Base-by-base conservation (phyloP, 2,888 invertebrate genomes). In the Meteorus colon region DNA sequence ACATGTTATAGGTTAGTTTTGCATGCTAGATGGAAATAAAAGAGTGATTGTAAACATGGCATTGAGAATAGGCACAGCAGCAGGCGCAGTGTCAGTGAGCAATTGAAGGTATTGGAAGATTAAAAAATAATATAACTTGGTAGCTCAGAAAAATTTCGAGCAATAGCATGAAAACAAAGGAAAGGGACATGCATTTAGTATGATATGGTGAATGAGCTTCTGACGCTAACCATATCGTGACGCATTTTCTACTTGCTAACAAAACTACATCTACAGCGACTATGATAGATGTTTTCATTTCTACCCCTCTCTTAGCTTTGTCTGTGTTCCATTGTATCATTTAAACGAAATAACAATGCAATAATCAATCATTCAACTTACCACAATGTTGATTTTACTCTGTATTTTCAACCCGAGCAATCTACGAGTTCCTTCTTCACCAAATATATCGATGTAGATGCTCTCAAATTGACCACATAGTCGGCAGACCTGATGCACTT, bases 311-410 rank as follows among this genome's bases (percentile, higher is more conserved):
- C 59, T 63, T 77, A 51, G 66, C 76, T 77, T 74, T 60, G 69
- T 73, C 70, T 69, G 34, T 19, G 41, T 12, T 16, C 41, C 59
- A 41, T 24, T 27, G 6, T n/a, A 41, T 37, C 12, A 70, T 59
- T 41, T 5, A 31, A 4, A 60, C 0, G 4, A 55, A n/a, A 31
- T 60, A 12, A 24, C 6, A 55, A 60, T 51, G 24, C 31, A 37
- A 59, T 37, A 12, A 69, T 45, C 12, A 24, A 70, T 60, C 2
- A 27, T 41, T 37, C 41, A 73, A 87, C 88, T 88, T 69, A 89
- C 89, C 87, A 86, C 62, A 81, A 89, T 89, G 83, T 88, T 88
- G 80, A 89, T 86, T 83, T 86, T 88, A 60, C 85, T 80, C 19
- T 86, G 85, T 24, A 89, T 89, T 73, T 89, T 89, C 41, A 84